These are phyloP conservation scores for Nothobranchius kuhntae DNA, from an alignment of 2,113 vertebrate genomes.

Conservation along the genomic window DNA sequence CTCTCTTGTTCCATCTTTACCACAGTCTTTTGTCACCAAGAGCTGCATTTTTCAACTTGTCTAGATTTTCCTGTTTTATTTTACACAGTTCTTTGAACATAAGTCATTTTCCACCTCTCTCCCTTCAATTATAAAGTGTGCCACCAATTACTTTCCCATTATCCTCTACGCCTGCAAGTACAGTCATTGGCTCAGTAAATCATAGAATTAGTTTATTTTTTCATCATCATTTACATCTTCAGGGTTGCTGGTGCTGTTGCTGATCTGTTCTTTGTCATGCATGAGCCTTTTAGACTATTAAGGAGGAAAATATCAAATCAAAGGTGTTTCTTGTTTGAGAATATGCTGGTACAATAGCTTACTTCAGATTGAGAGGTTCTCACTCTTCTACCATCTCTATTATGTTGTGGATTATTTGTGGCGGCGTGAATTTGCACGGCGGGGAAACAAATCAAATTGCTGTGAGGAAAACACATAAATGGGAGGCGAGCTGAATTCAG, in stretches of 20 bases:
- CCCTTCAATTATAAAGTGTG: constrained; percentile 58
- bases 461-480: constrained; percentile 50
- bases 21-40: constrained; percentile 47
- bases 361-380: constrained; percentile 56
- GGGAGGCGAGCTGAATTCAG: constrained; percentile 70
- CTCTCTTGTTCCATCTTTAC: constrained; percentile 62
- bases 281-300: constrained; percentile 46
- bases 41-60: constrained; percentile 42
- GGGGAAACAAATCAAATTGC: constrained; percentile 69
- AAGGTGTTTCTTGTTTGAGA: constrained; percentile 59
- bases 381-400: constrained; percentile 53
- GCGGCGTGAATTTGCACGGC: constrained; percentile 59
- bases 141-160: constrained; percentile 68
- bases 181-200: constrained; percentile 53
- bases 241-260: constrained; percentile 32
- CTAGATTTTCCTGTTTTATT: constrained; percentile 36
- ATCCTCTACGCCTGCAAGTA: constrained; percentile 48
- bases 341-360: constrained; percentile 61
- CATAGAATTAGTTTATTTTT: constrained; percentile 35
- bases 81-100: constrained; percentile 43
- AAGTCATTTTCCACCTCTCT: constrained; percentile 58
- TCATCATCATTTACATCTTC: constrained; percentile 59
- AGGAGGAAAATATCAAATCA: constrained; percentile 62
- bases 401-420: constrained; percentile 72
- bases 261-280: constrained; percentile 49